Conservation (phyloP, 2,797 vertebrate genomes). For the Sylvilagus floridanus region DNA sequence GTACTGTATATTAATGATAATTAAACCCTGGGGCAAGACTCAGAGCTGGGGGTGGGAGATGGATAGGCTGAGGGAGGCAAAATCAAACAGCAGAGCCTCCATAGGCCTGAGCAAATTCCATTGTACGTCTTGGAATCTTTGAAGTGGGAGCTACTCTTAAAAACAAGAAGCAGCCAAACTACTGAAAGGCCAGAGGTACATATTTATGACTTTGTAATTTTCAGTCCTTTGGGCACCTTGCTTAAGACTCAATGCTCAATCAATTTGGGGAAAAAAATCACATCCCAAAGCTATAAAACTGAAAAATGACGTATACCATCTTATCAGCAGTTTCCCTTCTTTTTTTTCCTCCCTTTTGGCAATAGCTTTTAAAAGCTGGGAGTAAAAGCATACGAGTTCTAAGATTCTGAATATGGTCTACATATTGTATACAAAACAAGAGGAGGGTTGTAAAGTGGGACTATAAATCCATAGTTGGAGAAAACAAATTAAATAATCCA, state of each 20-base stretch:
- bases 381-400: neutral
- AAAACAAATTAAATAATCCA: neutral
- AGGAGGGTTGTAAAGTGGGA: neutral
- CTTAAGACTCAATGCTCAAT: slow-evolving; percentile 10
- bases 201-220: neutral
- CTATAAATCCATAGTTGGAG: neutral
- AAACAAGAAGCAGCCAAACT: neutral
- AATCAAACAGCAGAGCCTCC: neutral
- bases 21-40: slow-evolving; percentile 34
- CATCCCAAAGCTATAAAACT: neutral
- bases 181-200: neutral
- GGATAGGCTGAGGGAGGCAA: neutral
- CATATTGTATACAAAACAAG: neutral
- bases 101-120: neutral
- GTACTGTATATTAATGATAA: slow-evolving; percentile 51
- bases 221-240: neutral
- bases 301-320: neutral
- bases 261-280: neutral
- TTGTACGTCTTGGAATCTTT: neutral
- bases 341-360: neutral
- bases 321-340: neutral
- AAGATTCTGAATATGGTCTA: neutral
- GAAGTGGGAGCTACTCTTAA: neutral
- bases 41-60: neutral
- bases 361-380: neutral